A percentile compares a stretch with the other conserved stretches of the same genome.
phyloP scores from a whole-genome alignment of 1,140 invertebrate species.

The Drosophila orena region DNA sequence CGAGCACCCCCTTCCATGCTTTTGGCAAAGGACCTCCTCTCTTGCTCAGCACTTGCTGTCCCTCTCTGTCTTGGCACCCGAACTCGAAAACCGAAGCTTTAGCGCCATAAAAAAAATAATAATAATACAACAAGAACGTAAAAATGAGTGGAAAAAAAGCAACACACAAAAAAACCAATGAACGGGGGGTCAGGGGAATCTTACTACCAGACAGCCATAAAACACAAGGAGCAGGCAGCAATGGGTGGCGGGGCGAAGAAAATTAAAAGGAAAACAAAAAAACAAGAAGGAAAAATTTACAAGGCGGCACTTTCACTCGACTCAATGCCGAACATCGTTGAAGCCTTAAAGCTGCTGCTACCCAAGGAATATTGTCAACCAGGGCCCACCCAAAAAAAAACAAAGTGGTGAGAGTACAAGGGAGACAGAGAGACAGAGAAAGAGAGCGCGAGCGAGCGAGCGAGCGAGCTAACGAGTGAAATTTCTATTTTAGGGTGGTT shows the following conservation, averaged over 20 bases:
- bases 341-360: constrained; percentile 54
- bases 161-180: constrained; percentile 28
- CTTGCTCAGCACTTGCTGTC: constrained; percentile 41
- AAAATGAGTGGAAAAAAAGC: constrained; percentile 63
- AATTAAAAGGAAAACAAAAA: neutral
- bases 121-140: constrained; percentile 22
- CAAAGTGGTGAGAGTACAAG: neutral
- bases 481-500: constrained; percentile 61
- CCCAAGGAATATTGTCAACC: constrained; percentile 49
- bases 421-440: neutral
- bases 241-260: constrained; percentile 2
- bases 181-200: neutral
- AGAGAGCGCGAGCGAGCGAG: constrained; percentile 4
- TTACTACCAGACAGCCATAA: constrained; percentile 43
- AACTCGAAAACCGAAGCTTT: constrained; percentile 53
- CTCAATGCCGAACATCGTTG: constrained; percentile 66
- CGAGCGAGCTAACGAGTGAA: constrained; percentile 12
- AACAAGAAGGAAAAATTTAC: constrained; percentile 18
- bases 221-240: constrained; percentile 9
- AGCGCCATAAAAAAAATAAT: constrained; percentile 22
- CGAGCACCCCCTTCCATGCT: neutral
- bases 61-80: constrained; percentile 66
- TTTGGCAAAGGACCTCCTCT: constrained; percentile 6
- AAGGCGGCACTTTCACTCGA: constrained; percentile 71
- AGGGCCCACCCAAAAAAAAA: constrained; percentile 3